Evolutionary conservation across 2,797 vertebrate genomes (phyloP), one percentile per base, ranked within the genome.

Genomic region (Mico argentatus): DNA sequence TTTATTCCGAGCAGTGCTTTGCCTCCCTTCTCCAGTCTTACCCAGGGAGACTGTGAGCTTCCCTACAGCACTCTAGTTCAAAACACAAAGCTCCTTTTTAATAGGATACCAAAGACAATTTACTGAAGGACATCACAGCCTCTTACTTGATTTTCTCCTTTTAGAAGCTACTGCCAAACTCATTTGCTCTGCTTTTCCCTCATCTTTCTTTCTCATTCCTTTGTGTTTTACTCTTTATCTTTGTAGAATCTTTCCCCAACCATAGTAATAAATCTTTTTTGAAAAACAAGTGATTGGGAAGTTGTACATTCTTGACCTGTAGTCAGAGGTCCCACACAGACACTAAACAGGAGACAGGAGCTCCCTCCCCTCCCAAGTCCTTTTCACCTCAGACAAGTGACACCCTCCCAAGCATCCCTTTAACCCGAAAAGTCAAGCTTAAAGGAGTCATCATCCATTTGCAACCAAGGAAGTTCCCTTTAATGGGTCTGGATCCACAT

Each of bases 231-330:
- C 17, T 73, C 26, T 86, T 82, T 83, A 33, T 33, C 50, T 77
- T 33, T 36, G 13, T 59, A 85, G 24, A 88, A 33, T 88, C 85
- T 88, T 88, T 94, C 30, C 72, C 82, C 55, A 79, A 10, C 75
- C 30, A 22, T 82, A 75, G 44, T 41, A 88, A 57, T 92, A 44
- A 96, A 57, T 93, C 88, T 94, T 5, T 83, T 94, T 48, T 93
- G 83, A 80, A 93, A 91, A 94, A 73, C 55, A 27, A 80, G 75
- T 8, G 8, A 33, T 70, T 92, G 73, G 91, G 67, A 91, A 91
- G 33, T 73, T 88, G 19, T 55, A 41, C 39, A 64, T 91, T 84
- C 70, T 44, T 90, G 64, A 90, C 64, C 59, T 90, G 4, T 73
- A 87, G 39, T 79, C 88, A 92, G 10, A 95, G 14, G 50, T 80